These are phyloP conservation scores for Muricea muricata DNA, from an alignment of 92 coral and sea anemone genomes.

Conservation along the genomic window DNA sequence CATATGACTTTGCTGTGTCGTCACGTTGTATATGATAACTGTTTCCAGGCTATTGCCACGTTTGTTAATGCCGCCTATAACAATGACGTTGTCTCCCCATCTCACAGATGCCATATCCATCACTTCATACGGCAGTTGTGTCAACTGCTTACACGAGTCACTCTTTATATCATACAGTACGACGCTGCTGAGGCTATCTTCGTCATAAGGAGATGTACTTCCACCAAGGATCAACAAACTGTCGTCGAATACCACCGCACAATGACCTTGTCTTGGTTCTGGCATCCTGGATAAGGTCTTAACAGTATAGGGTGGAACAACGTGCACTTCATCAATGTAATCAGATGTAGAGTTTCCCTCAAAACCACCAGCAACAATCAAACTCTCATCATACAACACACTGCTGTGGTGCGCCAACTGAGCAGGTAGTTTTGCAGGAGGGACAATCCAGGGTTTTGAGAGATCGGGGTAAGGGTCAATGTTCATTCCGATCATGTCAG, in stretches of 20 bases:
- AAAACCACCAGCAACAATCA: neutral
- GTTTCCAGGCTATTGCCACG: neutral
- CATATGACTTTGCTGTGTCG: neutral
- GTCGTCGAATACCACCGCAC: neutral
- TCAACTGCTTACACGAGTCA: neutral
- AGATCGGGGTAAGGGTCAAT: neutral
- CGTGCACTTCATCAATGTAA: neutral
- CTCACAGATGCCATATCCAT: neutral
- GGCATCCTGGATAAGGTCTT: neutral
- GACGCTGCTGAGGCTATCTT: neutral
- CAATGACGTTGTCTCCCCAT: conserved; percentile 1
- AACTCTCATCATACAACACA: neutral
- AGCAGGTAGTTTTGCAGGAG: neutral
- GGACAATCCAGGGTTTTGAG: neutral
- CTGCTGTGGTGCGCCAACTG: neutral
- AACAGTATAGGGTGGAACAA: neutral
- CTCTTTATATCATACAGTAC: conserved; percentile 1
- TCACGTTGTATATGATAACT: neutral
- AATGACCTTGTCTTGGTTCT: neutral
- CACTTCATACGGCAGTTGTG: neutral
- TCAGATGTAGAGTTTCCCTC: neutral
- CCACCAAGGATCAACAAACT: neutral
- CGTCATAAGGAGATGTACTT: neutral
- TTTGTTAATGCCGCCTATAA: neutral
- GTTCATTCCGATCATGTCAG: neutral